phyloP scores from a whole-genome alignment of 2,113 vertebrate genomes.

The Burhinus bistriatus region DNA sequence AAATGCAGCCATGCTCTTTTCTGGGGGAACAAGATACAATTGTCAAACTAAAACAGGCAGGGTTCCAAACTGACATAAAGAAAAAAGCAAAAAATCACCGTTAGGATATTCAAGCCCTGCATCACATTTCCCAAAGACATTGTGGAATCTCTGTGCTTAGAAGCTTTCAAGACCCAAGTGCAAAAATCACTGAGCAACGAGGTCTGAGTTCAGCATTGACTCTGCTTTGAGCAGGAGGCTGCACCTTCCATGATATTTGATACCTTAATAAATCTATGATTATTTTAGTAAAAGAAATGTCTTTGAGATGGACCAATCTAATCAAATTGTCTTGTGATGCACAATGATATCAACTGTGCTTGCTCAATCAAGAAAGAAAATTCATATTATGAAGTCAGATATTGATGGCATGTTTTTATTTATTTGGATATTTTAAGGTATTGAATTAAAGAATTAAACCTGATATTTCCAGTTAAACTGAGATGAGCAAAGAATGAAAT shows the following conservation, averaged over 20 bases:
- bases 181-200: neutral
- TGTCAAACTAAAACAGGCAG: neutral
- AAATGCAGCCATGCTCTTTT: neutral
- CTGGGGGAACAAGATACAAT: neutral
- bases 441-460: neutral
- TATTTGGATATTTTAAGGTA: neutral
- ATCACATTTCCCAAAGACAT: neutral
- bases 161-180: neutral
- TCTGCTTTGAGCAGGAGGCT: neutral
- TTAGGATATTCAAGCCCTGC: neutral
- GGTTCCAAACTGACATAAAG: neutral
- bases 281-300: neutral
- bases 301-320: neutral
- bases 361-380: neutral
- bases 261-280: neutral
- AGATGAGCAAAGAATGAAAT: neutral
- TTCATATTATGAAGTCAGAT: neutral
- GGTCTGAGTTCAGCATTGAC: neutral
- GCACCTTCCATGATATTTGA: neutral
- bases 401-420: neutral
- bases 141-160: neutral
- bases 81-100: neutral
- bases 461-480: neutral
- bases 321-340: neutral
- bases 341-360: neutral